phyloP scores from a whole-genome alignment of 1,140 invertebrate genomes.

The Drosophila pandora region DNA sequence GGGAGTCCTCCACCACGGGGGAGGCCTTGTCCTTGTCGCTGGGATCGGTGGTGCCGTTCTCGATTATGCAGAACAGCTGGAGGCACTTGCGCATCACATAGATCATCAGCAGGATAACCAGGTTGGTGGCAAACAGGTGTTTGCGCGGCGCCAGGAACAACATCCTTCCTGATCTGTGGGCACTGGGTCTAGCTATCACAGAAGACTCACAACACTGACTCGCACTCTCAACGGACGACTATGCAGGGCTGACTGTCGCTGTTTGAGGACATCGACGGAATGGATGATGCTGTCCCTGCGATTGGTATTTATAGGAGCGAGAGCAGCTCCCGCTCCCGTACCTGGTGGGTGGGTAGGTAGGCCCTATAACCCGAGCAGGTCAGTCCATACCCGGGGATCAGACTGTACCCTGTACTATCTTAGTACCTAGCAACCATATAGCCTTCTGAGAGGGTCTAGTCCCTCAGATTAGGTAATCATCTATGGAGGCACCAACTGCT shows the following conservation, averaged over 20 bases:
- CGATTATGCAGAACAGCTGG: conserved; percentile 74
- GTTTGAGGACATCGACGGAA: conserved; percentile 53
- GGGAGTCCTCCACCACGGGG: conserved; percentile 26
- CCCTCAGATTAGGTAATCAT: conserved; percentile 69
- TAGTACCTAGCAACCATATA: conserved; percentile 9
- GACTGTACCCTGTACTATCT: conserved; percentile 23
- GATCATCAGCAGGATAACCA: conserved; percentile 71
- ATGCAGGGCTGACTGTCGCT: conserved; percentile 31
- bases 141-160: conserved; percentile 75
- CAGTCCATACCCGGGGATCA: background rate
- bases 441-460: conserved; percentile 14
- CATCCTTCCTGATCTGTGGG: conserved; percentile 51
- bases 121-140: conserved; percentile 74
- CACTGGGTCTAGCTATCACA: conserved; percentile 69
- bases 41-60: conserved; percentile 52
- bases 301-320: conserved; percentile 37
- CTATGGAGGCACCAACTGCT: conserved; percentile 7
- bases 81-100: conserved; percentile 73
- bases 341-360: conserved; percentile 43
- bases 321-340: background rate
- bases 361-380: background rate
- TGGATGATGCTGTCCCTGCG: conserved; percentile 34
- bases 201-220: conserved; percentile 27
- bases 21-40: conserved; percentile 10
- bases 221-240: conserved; percentile 15